These are phyloP conservation scores for Apistogramma diplotaenia DNA, from an alignment of 2,113 vertebrate genomes.

Conservation along the genomic window DNA sequence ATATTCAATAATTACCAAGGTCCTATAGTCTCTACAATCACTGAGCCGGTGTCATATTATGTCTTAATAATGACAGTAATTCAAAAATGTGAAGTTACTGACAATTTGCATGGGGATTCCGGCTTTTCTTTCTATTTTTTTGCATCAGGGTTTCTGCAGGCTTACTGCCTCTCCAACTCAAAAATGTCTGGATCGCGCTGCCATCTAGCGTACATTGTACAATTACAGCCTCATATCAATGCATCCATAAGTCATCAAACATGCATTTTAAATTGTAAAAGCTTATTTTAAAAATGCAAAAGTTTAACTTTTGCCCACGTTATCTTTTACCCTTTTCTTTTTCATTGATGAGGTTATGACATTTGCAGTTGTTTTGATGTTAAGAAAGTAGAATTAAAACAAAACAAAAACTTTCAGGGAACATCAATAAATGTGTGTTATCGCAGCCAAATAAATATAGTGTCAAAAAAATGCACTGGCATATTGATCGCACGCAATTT, in stretches of 20 bases:
- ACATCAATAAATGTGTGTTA: background rate
- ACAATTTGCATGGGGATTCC: slow-evolving; percentile 72
- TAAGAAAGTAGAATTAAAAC: background rate
- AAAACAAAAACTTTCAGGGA: background rate
- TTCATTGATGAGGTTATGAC: background rate
- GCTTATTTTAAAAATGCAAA: background rate
- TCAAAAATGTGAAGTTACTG: slow-evolving; percentile 75
- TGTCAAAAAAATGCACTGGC: background rate
- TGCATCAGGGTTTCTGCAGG: slow-evolving; percentile 73
- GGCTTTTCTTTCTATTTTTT: slow-evolving; percentile 43
- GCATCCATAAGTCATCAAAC: slow-evolving; percentile 58
- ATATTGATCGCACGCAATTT: background rate
- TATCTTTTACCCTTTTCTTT: background rate
- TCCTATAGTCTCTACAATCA: slow-evolving; percentile 40
- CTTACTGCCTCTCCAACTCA: slow-evolving; percentile 63
- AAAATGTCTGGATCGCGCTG: slow-evolving; percentile 94
- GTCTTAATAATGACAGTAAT: slow-evolving; percentile 72
- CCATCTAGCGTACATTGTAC: slow-evolving; percentile 96
- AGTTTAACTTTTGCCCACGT: background rate
- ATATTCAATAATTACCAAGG: slow-evolving; percentile 50
- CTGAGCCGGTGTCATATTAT: slow-evolving; percentile 59
- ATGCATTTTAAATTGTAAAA: slow-evolving; percentile 42
- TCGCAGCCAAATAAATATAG: background rate
- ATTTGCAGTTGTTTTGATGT: background rate
- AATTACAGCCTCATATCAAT: slow-evolving; percentile 72